Evolutionary conservation across 2,888 invertebrate genomes (phyloP).

Genomic region (Temnothorax rugatulus): DNA sequence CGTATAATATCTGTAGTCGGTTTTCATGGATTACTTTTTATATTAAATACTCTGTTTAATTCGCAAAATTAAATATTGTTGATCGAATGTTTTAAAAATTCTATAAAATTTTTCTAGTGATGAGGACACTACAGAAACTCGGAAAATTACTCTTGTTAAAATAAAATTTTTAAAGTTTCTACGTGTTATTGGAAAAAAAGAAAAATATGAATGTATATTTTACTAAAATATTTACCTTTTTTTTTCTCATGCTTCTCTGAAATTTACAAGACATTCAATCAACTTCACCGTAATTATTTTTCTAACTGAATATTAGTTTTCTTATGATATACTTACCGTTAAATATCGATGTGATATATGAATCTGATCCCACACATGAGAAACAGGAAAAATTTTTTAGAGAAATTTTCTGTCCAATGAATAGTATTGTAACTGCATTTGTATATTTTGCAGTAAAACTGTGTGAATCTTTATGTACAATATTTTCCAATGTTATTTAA

Average conservation of each 20-base stretch:
- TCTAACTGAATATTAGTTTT: not conserved
- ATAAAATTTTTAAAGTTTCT: not conserved
- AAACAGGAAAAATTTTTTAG: not conserved
- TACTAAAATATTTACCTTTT: not conserved
- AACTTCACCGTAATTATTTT: not conserved
- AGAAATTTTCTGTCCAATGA: not conserved
- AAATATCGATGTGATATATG: not conserved
- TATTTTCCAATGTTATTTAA: not conserved
- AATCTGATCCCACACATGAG: not conserved
- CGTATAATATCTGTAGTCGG: too few species aligned
- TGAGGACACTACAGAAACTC: too few species aligned
- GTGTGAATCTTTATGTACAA: not conserved
- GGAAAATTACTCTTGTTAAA: not conserved
- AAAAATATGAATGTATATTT: not conserved
- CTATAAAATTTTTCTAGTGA: not conserved
- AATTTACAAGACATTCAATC: constrained; percentile 7
- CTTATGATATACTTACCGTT: constrained; percentile 2
- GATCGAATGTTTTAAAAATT: constrained; percentile 2
- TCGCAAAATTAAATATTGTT: not conserved
- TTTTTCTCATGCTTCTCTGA: not conserved
- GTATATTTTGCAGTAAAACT: not conserved
- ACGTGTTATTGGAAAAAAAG: not conserved
- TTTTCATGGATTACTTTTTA: too few species aligned
- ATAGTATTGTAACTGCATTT: constrained; percentile 20
- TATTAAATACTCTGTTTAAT: not conserved